Evolutionary conservation across 2,888 invertebrate genomes (phyloP), one percentile per base, ranked within the genome.

Genomic region (Drosophila lacicola): DNA sequence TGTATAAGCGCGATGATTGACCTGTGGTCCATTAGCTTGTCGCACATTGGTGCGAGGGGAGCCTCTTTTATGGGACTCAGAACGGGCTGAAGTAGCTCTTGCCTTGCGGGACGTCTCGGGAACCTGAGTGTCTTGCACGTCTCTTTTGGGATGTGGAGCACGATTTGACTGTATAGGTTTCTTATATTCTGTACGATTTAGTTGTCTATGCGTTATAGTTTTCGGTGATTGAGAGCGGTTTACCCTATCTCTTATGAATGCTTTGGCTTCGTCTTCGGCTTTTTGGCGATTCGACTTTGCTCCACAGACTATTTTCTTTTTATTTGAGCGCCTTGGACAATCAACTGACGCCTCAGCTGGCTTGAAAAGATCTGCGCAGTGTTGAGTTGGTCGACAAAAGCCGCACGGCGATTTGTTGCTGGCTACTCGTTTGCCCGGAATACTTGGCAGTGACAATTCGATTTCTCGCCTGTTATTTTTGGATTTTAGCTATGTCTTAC

Each of bases 401-500:
- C 29, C 8, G 2, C 29, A 29, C 3, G 8, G 8, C 29, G 29
- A 29, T 29, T 8, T 29, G 29, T 8, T 8, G 8, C 25, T 2
- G 25, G 2, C 6, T 6, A 8, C 6, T 2, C 29, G 29, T 2
- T 29, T 8, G 6, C 29, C 29, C 29, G 29, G 8, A 29, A 29
- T 8, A 8, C 2, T 8, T 29, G 29, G 29, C 29, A 2, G 1
- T 8, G 29, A 29, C 2, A 29, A 8, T 8, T 29, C 29, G 8
- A 29, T 21, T n/a, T 70, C 72, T 39, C 13, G 57, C 70, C 70
- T 71, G 29, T 10, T 36, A 1, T n/a, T 44, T 36, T 14, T 10
- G 2, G 2, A 1, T 29, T 29, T 29, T 0, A 29, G 29, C 8
- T 8, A 29, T 8, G 8, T 29, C 25, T 25, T 25, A 25, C 0